phyloP scores from a whole-genome alignment of 1,140 invertebrate genomes.

The Aplysia californica region DNA sequence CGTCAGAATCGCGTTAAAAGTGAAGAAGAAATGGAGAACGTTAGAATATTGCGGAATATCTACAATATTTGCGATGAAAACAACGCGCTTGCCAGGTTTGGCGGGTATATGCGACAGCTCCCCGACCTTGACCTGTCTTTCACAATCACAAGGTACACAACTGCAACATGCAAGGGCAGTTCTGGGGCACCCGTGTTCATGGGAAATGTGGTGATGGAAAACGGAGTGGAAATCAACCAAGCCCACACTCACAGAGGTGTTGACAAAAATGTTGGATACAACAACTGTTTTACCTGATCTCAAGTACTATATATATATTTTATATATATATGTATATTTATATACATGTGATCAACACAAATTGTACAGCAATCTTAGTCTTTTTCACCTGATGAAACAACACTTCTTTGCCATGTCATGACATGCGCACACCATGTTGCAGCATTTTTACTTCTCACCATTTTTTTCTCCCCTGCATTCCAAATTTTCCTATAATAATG shows the following conservation, averaged over 20 bases:
- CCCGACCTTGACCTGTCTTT: neutral
- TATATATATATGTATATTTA: no score
- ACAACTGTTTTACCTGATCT: slow-evolving; percentile 24
- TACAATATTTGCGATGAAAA: neutral
- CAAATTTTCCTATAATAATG: no score
- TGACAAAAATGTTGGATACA: neutral
- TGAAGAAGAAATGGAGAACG: neutral
- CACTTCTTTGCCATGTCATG: no score
- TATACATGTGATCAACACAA: no score
- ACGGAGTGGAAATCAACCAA: slow-evolving; percentile 7
- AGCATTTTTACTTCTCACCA: no score
- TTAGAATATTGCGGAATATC: neutral
- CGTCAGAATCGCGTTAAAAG: neutral
- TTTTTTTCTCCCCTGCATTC: no score
- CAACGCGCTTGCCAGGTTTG: neutral
- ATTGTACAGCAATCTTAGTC: no score
- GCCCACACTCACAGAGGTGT: slow-evolving; percentile 19
- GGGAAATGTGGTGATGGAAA: slow-evolving; percentile 10
- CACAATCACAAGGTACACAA: neutral
- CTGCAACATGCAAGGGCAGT: slow-evolving; percentile 18
- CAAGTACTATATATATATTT: no score
- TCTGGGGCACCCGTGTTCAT: slow-evolving; percentile 22
- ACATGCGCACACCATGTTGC: no score
- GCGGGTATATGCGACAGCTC: neutral
- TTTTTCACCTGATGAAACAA: no score